phyloP scores from a whole-genome alignment of 1,140 invertebrate genomes.

The Lordiphosa stackelbergi region DNA sequence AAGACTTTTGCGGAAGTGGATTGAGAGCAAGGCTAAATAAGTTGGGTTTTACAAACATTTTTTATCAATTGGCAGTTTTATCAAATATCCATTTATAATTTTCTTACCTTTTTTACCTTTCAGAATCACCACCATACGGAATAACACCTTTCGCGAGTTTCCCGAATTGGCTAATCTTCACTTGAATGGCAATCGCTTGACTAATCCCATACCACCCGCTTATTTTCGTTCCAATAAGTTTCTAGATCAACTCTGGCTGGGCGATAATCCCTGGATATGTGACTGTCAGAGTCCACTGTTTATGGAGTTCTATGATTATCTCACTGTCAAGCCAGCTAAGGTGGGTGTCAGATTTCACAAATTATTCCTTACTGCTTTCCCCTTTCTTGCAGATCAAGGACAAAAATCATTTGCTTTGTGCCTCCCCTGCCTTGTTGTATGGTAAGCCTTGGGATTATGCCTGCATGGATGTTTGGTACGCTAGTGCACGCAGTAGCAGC shows the following conservation, averaged over 20 bases:
- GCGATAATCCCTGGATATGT: slow-evolving; percentile 86
- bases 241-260: slow-evolving; percentile 79
- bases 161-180: slow-evolving; percentile 79
- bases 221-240: slow-evolving; percentile 81
- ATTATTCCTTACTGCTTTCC: background rate
- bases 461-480: slow-evolving; percentile 81
- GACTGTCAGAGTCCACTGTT: slow-evolving; percentile 81
- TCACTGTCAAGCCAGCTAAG: slow-evolving; percentile 80
- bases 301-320: slow-evolving; percentile 80
- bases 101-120: no score
- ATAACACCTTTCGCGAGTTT: slow-evolving; percentile 79
- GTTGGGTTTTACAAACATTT: no score
- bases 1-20: no score
- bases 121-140: slow-evolving; percentile 58
- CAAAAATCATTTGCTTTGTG: slow-evolving; percentile 78
- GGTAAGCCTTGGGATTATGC: slow-evolving; percentile 83
- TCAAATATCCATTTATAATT: no score
- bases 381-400: slow-evolving; percentile 48
- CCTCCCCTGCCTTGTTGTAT: slow-evolving; percentile 80
- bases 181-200: slow-evolving; percentile 83
- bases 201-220: slow-evolving; percentile 79
- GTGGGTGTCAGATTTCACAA: slow-evolving; percentile 39
- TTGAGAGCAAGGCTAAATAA: no score
- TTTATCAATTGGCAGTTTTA: no score
- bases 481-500: slow-evolving; percentile 63